Evolutionary conservation across 2,888 invertebrate genomes (phyloP).

Genomic region (Meandrusa payeni): DNA sequence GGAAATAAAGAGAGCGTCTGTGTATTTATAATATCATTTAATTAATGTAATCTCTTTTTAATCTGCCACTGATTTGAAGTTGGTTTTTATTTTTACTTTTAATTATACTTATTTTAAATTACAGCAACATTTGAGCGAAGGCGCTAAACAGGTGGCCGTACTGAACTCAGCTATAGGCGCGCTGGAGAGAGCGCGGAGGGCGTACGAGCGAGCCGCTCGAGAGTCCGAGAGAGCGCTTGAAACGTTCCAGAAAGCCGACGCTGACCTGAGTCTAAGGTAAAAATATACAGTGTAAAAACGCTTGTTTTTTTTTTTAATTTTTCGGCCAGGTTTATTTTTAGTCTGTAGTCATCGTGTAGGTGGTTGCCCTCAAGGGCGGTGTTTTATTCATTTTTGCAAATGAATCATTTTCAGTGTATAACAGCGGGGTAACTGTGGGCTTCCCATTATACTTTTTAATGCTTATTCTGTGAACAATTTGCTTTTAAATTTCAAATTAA

Average conservation of each 20-base stretch:
- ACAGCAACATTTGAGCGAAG: constrained; percentile 76
- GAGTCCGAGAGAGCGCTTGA: constrained; percentile 97
- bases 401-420: constrained; percentile 8
- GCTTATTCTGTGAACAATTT: background rate
- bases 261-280: constrained; percentile 97
- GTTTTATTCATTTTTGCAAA: constrained; percentile 21
- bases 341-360: background rate
- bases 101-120: constrained; percentile 32
- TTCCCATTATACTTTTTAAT: background rate
- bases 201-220: constrained; percentile 95
- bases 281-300: too few species aligned
- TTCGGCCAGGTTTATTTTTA: constrained; percentile 8
- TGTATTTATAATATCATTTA: too few species aligned
- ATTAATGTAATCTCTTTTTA: too few species aligned
- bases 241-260: constrained; percentile 97
- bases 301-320: constrained; percentile 14
- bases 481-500: constrained; percentile 1
- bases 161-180: constrained; percentile 67
- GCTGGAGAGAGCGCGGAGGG: constrained; percentile 90
- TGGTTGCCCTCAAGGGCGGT: constrained; percentile 2
- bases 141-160: constrained; percentile 73
- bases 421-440: background rate
- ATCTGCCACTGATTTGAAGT: too few species aligned
- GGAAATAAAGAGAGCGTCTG: too few species aligned
- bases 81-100: too few species aligned